Evolutionary conservation across 1,140 invertebrate species (phyloP).

Genomic region (Aphaenogaster ashmeadi): DNA sequence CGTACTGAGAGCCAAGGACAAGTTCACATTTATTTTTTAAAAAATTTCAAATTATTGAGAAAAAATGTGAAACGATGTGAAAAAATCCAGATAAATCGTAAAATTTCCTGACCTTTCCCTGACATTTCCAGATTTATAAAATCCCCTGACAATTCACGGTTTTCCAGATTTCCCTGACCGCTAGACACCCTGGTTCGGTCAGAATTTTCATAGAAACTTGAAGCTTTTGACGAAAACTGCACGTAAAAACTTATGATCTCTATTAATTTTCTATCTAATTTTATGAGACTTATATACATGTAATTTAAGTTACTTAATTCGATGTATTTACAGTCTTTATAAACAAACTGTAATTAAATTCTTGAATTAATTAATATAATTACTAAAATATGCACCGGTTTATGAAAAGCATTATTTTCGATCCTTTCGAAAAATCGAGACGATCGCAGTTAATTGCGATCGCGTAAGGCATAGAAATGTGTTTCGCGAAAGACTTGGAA

Average conservation of each 20-base stretch:
- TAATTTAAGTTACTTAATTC: background rate
- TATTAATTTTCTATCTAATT: background rate
- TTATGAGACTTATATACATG: background rate
- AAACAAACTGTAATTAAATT: background rate
- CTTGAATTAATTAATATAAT: background rate
- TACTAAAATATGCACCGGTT: background rate
- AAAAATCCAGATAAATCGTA: too few species aligned
- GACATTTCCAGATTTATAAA: too few species aligned
- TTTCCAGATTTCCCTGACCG: too few species aligned
- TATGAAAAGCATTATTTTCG: background rate
- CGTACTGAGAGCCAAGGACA: too few species aligned
- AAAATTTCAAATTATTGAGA: too few species aligned
- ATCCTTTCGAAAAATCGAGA: background rate
- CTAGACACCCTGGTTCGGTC: too few species aligned
- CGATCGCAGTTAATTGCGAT: background rate
- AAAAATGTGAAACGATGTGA: too few species aligned
- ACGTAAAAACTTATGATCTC: background rate
- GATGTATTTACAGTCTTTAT: background rate
- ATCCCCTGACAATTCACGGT: too few species aligned
- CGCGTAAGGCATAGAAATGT: background rate
- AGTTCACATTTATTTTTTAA: too few species aligned
- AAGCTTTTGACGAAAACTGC: background rate
- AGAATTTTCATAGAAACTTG: background rate
- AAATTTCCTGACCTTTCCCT: too few species aligned
- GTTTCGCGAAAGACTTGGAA: slow-evolving; percentile 1